These are phyloP conservation scores for Synodontis membranacea DNA, from an alignment of 2,113 vertebrate genomes.

Conservation along the genomic window DNA sequence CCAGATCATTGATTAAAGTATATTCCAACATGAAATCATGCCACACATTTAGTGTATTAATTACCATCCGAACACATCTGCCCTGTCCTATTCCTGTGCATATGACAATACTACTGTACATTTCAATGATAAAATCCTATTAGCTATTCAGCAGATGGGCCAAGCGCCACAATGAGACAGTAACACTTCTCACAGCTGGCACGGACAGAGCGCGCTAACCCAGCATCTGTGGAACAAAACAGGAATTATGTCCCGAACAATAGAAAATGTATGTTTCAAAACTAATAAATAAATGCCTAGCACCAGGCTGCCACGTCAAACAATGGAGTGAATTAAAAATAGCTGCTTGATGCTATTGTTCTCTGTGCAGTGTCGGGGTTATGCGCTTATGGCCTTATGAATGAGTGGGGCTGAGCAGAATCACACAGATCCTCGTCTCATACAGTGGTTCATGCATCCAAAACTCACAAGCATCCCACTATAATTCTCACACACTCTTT, in stretches of 20 bases:
- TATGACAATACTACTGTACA: conserved; percentile 66
- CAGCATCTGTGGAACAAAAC: conserved; percentile 64
- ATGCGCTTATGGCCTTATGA: conserved; percentile 55
- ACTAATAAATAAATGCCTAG: conserved; percentile 62
- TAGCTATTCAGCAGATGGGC: conserved; percentile 75
- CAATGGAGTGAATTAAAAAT: conserved; percentile 57
- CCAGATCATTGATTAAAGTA: background rate
- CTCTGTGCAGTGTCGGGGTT: conserved; percentile 43
- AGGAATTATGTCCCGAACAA: conserved; percentile 56
- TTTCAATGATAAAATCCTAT: conserved; percentile 76
- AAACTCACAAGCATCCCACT: conserved; percentile 14
- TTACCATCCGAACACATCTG: background rate
- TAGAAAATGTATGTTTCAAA: conserved; percentile 63
- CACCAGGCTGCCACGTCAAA: conserved; percentile 46
- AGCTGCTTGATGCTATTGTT: conserved; percentile 61
- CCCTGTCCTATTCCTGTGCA: background rate
- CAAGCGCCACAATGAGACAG: conserved; percentile 60
- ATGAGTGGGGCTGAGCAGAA: conserved; percentile 28
- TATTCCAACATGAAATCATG: background rate
- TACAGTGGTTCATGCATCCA: conserved; percentile 43
- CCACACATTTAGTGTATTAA: background rate
- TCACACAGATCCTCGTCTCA: conserved; percentile 49
- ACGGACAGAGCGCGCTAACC: conserved; percentile 60
- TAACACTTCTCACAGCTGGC: conserved; percentile 72
- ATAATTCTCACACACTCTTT: conserved; percentile 5